Percentiles rank a stretch among this genome's conserved stretches.
These are phyloP conservation scores for Fopius arisanus DNA, from an alignment of 1,140 invertebrate species.

Conservation along the genomic window DNA sequence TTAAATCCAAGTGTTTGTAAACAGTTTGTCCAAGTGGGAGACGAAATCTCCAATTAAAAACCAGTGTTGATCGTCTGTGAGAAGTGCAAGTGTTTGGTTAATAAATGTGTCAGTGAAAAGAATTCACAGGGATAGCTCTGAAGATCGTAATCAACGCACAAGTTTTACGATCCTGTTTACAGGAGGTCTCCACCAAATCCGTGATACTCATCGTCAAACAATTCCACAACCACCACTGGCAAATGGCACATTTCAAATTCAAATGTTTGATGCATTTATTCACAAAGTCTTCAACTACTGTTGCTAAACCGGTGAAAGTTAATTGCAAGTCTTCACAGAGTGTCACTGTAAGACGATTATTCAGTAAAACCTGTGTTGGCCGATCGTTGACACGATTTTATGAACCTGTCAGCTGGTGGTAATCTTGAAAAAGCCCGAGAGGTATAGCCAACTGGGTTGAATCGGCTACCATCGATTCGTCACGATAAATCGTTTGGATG, in stretches of 20 bases:
- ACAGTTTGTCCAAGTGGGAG: background rate
- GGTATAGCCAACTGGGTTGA: background rate
- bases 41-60: background rate
- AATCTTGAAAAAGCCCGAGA: constrained; percentile 16
- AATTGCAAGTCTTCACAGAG: constrained; percentile 28
- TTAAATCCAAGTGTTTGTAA: background rate
- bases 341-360: constrained; percentile 1
- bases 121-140: background rate
- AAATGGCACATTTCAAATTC: background rate
- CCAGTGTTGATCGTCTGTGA: background rate
- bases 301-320: constrained; percentile 33
- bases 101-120: background rate
- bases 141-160: constrained; percentile 26
- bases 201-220: background rate
- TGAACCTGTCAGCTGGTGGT: background rate
- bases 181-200: background rate
- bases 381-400: constrained; percentile 11
- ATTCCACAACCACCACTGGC: background rate
- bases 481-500: constrained; percentile 19
- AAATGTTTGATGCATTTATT: background rate
- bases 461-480: constrained; percentile 21
- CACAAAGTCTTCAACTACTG: background rate
- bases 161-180: constrained; percentile 22
- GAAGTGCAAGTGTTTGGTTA: too few species aligned
- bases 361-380: background rate